Evolutionary conservation across 1,140 invertebrate species (phyloP), one percentile per base, ranked within the genome.

Genomic region (Papilio xuthus): DNA sequence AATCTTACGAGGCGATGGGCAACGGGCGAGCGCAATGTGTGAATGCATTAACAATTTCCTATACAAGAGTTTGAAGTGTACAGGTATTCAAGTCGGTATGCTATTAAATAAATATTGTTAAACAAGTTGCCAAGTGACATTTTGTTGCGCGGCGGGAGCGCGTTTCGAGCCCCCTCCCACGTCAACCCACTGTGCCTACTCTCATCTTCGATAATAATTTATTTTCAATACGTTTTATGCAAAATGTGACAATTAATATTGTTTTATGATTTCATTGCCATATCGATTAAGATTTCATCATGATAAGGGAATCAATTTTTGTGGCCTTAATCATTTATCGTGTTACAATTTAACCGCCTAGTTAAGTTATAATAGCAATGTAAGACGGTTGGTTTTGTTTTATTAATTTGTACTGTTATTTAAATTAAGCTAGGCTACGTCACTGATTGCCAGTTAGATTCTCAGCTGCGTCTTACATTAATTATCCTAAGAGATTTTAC

Each of bases 101-200:
- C 84, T 87, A 88, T 93, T 93, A 89, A 92, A 93, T 90, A 92
- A 92, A 93, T 89, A 93, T 92, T 90, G 86, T 92, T 86, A 80
- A 87, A 92, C 88, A 90, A 91, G 89, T 90, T 87, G 86, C 87
- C 89, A 88, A 91, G 89, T 91, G 89, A 92, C 90, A 93, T 91
- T 91, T 90, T 84, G 85, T 86, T 86, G 85, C 83, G 84, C 84
- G 75, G 84, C 84, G 75, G 78, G 79, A 83, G 82, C 84, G 81
- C 80, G 79, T 80, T 77, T 72, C 77, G 50, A 79, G 82, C 80
- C 80, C 81, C 84, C 81, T 86, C 87, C 86, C 86, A 89, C 90
- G 81, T 86, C 82, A 84, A 79, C 79, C 82, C 83, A 86, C 83
- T 75, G 81, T 79, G 83, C 79, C 81, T 79, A 79, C 80, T 85